Percentiles rank a stretch among this genome's conserved stretches.
Conservation (phyloP, 2,888 invertebrate genomes). For the Pachymerium ferrugineum region DNA sequence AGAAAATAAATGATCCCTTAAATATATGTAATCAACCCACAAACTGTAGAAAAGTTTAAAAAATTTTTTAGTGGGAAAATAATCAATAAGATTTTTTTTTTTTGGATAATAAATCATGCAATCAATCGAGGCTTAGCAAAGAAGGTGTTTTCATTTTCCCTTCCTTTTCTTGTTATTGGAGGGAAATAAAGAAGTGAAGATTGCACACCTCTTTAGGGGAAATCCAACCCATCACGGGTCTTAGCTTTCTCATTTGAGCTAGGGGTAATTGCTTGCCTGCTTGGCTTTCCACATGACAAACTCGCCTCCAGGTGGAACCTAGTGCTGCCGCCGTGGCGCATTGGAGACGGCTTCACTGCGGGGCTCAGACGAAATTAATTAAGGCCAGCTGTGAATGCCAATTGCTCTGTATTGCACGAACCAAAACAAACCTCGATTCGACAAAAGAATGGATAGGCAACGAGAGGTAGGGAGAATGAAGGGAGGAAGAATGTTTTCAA, state of each 20-base stretch:
- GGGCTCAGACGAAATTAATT: constrained; percentile 31
- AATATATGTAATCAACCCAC: too few species aligned
- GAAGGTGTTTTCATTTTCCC: not conserved
- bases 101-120: not conserved
- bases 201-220: constrained; percentile 5
- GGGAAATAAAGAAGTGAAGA: not conserved
- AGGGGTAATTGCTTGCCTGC: constrained; percentile 29
- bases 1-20: not conserved
- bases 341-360: constrained; percentile 4
- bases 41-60: too few species aligned
- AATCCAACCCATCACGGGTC: constrained; percentile 8
- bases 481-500: constrained; percentile 21
- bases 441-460: not conserved
- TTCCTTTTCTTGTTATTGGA: not conserved
- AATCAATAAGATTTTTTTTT: not conserved
- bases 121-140: not conserved
- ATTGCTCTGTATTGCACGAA: constrained; percentile 27
- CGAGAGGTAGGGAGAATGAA: not conserved
- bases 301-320: constrained; percentile 7
- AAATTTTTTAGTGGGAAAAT: not conserved
- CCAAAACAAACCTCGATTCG: constrained; percentile 15
- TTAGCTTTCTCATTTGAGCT: constrained; percentile 20
- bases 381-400: constrained; percentile 32
- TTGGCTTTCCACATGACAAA: constrained; percentile 28
- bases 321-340: not conserved